Percentiles rank a stretch among this genome's conserved stretches.
Conservation (phyloP, 2,888 invertebrate species). For the Therioaphis trifolii region DNA sequence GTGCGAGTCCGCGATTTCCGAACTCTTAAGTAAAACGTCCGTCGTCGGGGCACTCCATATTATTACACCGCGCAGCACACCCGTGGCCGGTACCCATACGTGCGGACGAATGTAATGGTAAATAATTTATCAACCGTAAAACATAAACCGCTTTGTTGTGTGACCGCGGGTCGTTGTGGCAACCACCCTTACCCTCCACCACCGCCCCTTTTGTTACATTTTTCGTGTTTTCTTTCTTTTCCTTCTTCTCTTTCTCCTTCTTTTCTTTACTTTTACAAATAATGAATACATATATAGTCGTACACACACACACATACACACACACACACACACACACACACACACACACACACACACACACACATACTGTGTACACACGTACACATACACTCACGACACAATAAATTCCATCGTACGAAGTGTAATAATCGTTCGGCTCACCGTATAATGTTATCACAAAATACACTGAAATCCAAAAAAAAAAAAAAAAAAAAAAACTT, state of each 20-base stretch:
- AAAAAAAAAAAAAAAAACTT: no score
- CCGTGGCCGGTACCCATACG: no score
- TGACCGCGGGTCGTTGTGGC: conserved; percentile 53
- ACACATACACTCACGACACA: no score
- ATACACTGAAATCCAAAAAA: no score
- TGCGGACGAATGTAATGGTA: conserved; percentile 1
- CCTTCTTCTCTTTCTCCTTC: background rate
- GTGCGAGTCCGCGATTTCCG: background rate
- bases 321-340: no score
- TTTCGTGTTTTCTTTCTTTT: background rate
- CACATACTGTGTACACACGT: background rate
- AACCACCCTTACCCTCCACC: background rate
- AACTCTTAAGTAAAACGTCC: conserved; percentile 39
- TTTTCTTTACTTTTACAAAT: no score
- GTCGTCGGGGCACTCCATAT: background rate
- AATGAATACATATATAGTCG: background rate
- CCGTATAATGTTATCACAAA: no score
- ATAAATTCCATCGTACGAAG: no score
- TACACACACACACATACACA: background rate
- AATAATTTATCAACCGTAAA: conserved; percentile 44
- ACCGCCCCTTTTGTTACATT: background rate
- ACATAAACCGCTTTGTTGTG: conserved; percentile 50
- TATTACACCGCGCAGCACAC: background rate
- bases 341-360: no score
- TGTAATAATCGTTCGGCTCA: no score